Conservation (phyloP, 2,113 vertebrate genomes). For the Uropsilus gracilis region DNA sequence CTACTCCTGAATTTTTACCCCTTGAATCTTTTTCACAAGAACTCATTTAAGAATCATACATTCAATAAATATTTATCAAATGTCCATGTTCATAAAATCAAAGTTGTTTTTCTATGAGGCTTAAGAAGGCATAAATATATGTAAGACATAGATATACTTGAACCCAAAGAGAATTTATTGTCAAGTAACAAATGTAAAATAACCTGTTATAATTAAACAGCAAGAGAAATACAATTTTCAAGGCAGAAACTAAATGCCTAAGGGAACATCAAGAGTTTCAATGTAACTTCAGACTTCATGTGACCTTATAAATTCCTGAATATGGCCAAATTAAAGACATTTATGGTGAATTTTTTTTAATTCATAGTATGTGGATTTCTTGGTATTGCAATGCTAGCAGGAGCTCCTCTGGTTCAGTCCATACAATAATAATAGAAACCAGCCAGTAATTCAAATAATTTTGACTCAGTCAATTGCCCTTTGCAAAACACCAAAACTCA, state of each 20-base stretch:
- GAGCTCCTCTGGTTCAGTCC: neutral
- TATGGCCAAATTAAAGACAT: neutral
- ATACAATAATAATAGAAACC: neutral
- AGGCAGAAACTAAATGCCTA: neutral
- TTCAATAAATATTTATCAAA: slow-evolving; percentile 43
- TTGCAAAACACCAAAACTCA: slow-evolving; percentile 20
- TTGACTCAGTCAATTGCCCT: neutral
- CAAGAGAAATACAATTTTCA: neutral
- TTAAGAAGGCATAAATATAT: neutral
- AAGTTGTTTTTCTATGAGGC: neutral
- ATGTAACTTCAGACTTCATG: slow-evolving; percentile 9
- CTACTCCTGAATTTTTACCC: neutral
- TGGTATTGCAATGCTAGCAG: neutral
- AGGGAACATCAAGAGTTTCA: neutral
- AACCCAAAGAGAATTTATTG: neutral
- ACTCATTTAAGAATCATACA: neutral
- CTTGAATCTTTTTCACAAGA: slow-evolving; percentile 2
- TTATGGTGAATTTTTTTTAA: slow-evolving; percentile 48
- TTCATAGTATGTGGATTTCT: slow-evolving; percentile 4
- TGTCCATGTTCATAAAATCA: neutral
- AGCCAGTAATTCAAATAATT: neutral
- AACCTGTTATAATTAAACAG: neutral
- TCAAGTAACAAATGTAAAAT: slow-evolving; percentile 15
- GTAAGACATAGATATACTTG: neutral
- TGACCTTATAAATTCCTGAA: neutral